Percentiles rank a stretch among this genome's conserved stretches.
phyloP scores from a whole-genome alignment of 1,140 invertebrate genomes.

The Calephelis virginiensis region DNA sequence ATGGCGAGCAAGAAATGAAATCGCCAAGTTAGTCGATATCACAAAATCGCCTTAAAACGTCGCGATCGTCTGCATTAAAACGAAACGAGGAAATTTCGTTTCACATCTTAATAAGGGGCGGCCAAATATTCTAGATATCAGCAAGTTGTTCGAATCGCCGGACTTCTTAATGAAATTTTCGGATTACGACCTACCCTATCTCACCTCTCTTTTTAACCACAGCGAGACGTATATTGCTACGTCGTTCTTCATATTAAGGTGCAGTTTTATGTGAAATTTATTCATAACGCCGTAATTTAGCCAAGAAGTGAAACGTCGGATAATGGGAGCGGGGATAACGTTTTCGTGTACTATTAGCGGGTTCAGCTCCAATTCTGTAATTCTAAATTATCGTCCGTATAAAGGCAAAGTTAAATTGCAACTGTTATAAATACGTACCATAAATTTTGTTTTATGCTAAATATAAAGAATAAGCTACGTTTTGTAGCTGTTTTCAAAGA shows the following conservation, averaged over 20 bases:
- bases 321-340: slow-evolving; percentile 65
- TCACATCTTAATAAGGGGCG: slow-evolving; percentile 62
- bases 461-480: not conserved
- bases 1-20: slow-evolving; percentile 7
- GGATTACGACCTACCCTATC: slow-evolving; percentile 63
- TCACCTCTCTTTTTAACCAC: slow-evolving; percentile 38
- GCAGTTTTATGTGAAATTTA: slow-evolving; percentile 78
- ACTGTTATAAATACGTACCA: slow-evolving; percentile 6
- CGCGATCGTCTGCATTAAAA: slow-evolving; percentile 53
- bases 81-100: slow-evolving; percentile 61
- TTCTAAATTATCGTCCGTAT: slow-evolving; percentile 55
- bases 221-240: slow-evolving; percentile 36
- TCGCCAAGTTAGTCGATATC: slow-evolving; percentile 22
- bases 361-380: slow-evolving; percentile 62
- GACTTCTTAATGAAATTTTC: slow-evolving; percentile 77
- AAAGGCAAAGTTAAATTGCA: slow-evolving; percentile 45
- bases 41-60: slow-evolving; percentile 29
- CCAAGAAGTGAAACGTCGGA: slow-evolving; percentile 63
- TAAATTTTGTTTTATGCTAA: slow-evolving; percentile 4
- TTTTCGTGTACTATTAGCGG: slow-evolving; percentile 66
- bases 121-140: slow-evolving; percentile 72
- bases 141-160: slow-evolving; percentile 63
- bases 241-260: slow-evolving; percentile 60
- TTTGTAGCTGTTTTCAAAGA: too few species aligned
- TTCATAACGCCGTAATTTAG: slow-evolving; percentile 77